Conservation (phyloP, 2,113 vertebrate genomes). For the Saiga tatarica region DNA sequence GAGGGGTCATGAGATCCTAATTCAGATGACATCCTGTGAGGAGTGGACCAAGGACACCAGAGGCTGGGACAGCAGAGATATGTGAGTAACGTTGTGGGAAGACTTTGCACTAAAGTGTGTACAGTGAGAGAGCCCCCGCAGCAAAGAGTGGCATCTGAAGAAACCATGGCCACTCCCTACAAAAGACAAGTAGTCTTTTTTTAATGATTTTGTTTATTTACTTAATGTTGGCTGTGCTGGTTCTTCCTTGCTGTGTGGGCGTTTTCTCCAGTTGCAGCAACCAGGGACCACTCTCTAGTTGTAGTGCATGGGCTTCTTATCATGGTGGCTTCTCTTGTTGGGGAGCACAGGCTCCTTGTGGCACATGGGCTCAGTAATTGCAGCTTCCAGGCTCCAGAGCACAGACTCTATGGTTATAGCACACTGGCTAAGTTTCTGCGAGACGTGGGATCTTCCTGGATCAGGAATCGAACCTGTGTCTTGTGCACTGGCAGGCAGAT, state of each 20-base stretch:
- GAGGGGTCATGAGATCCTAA: background rate
- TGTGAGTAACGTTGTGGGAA: background rate
- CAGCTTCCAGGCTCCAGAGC: background rate
- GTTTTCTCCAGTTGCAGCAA: background rate
- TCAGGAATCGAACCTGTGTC: background rate
- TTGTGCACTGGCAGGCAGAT: background rate
- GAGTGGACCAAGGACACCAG: background rate
- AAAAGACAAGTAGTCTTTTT: background rate
- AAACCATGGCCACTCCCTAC: background rate
- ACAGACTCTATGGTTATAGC: background rate
- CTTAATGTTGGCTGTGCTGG: background rate
- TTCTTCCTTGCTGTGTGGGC: background rate
- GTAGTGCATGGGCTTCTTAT: fast-evolving
- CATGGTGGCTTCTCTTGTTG: background rate
- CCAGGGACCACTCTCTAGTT: background rate
- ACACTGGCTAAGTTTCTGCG: background rate
- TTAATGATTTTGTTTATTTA: background rate
- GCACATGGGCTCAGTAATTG: background rate
- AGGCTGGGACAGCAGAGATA: background rate
- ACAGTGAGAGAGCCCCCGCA: background rate
- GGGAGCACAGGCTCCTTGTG: background rate
- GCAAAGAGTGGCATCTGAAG: background rate
- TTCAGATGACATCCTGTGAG: background rate
- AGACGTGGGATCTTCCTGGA: background rate
- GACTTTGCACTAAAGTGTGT: background rate